phyloP scores from a whole-genome alignment of 35 echinoderm and acorn worm species.

The Apostichopus japonicus region DNA sequence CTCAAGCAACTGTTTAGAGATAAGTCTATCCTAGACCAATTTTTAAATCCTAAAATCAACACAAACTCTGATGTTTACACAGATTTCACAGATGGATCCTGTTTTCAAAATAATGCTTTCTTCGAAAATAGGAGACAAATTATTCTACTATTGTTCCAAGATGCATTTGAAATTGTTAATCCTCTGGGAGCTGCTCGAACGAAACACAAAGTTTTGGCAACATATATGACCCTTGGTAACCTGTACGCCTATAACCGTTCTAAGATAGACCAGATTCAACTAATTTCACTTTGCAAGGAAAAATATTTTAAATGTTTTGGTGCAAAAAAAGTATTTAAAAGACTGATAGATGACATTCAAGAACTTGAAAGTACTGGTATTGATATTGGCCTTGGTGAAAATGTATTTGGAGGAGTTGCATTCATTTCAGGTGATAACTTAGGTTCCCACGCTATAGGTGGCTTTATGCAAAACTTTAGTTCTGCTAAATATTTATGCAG shows the following conservation, averaged over 20 bases:
- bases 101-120: constrained; percentile 7
- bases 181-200: constrained; percentile 64
- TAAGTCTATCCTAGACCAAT: too few relatives aligned
- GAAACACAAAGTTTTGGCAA: constrained; percentile 61
- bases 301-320: constrained; percentile 49
- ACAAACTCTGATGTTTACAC: neutral
- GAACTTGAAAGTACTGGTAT: constrained; percentile 50
- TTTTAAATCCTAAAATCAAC: too few relatives aligned
- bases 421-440: constrained; percentile 71
- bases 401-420: neutral
- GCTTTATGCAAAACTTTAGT: constrained; percentile 60
- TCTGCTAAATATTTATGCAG: constrained; percentile 36
- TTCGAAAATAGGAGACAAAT: constrained; percentile 43
- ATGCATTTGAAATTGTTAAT: constrained; percentile 77
- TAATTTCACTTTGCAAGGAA: constrained; percentile 66
- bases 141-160: constrained; percentile 58
- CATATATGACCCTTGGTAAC: constrained; percentile 64
- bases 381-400: neutral
- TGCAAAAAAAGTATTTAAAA: constrained; percentile 39
- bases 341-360: constrained; percentile 42
- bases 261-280: constrained; percentile 63
- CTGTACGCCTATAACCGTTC: constrained; percentile 50
- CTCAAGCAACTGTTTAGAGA: too few relatives aligned
- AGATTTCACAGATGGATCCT: neutral
- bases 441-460: constrained; percentile 67